These are phyloP conservation scores for Zaprionus tsacasi DNA, from an alignment of 1,140 invertebrate species.

Conservation along the genomic window DNA sequence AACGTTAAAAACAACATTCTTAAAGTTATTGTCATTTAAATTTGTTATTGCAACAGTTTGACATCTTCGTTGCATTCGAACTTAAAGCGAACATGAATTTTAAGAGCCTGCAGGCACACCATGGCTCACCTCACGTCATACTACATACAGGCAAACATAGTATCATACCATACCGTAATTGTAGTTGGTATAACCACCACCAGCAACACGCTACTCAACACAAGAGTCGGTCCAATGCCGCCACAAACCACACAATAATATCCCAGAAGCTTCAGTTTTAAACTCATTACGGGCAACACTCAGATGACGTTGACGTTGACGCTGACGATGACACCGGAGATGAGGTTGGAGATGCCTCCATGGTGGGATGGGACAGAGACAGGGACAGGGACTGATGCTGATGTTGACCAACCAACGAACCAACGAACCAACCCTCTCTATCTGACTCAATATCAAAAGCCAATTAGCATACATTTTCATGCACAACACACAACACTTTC, in stretches of 20 bases:
- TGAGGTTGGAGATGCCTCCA: neutral
- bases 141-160: neutral
- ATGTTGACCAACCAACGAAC: conserved; percentile 29
- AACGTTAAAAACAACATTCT: no score
- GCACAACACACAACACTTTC: conserved; percentile 22
- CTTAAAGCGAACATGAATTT: conserved; percentile 2
- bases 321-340: conserved; percentile 5
- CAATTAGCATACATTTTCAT: conserved; percentile 79
- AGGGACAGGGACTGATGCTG: neutral
- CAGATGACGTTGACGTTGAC: conserved; percentile 15
- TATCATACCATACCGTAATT: neutral
- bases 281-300: conserved; percentile 50
- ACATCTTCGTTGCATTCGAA: neutral
- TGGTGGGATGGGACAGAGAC: neutral
- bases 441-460: conserved; percentile 74
- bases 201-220: conserved; percentile 24
- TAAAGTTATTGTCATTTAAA: no score
- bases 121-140: neutral
- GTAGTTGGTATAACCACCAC: conserved; percentile 26
- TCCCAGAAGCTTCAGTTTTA: conserved; percentile 34
- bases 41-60: neutral
- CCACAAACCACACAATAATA: conserved; percentile 57
- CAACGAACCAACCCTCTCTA: conserved; percentile 20
- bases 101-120: neutral
- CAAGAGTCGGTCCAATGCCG: conserved; percentile 15